A percentile compares a stretch with the other conserved stretches of the same genome.
Evolutionary conservation across 1,140 invertebrate species (phyloP).

Genomic region (Oncopodura yosiiana): DNA sequence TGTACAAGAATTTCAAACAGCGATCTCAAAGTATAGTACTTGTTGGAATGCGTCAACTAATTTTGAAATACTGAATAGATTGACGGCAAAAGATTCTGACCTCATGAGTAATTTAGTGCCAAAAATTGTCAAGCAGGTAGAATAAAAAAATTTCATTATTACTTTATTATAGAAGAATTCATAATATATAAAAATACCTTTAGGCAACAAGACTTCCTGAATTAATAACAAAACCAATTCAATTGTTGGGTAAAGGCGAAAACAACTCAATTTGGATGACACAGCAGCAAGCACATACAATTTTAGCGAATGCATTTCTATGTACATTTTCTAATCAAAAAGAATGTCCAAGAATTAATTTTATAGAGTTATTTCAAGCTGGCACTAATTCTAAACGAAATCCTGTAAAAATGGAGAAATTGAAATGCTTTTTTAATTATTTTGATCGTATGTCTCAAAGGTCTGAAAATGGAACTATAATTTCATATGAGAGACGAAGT

Average conservation of each 20-base stretch:
- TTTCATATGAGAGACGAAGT: not conserved
- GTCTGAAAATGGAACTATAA: slow-evolving; percentile 36
- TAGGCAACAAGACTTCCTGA: slow-evolving; percentile 68
- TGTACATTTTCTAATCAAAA: slow-evolving; percentile 83
- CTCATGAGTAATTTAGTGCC: too few relatives aligned
- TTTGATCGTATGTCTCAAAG: slow-evolving; percentile 80
- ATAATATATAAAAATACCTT: too few relatives aligned
- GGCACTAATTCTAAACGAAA: not conserved
- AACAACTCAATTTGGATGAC: slow-evolving; percentile 55
- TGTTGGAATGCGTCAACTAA: too few relatives aligned
- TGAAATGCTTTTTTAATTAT: slow-evolving; percentile 82
- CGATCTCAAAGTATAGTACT: too few relatives aligned
- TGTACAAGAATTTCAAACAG: too few relatives aligned
- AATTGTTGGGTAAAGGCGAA: slow-evolving; percentile 54
- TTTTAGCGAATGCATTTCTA: slow-evolving; percentile 90
- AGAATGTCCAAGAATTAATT: slow-evolving; percentile 38
- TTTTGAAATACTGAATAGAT: too few relatives aligned
- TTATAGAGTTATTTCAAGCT: slow-evolving; percentile 1
- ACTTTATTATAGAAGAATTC: too few relatives aligned
- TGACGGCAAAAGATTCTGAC: too few relatives aligned
- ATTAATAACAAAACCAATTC: slow-evolving; percentile 65
- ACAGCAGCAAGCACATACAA: slow-evolving; percentile 70
- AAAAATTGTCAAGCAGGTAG: too few relatives aligned
- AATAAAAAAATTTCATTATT: too few relatives aligned
- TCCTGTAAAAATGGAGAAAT: slow-evolving; percentile 58